These are phyloP conservation scores for Cecidostiba fungosa DNA, from an alignment of 2,888 invertebrate species.

Conservation along the genomic window DNA sequence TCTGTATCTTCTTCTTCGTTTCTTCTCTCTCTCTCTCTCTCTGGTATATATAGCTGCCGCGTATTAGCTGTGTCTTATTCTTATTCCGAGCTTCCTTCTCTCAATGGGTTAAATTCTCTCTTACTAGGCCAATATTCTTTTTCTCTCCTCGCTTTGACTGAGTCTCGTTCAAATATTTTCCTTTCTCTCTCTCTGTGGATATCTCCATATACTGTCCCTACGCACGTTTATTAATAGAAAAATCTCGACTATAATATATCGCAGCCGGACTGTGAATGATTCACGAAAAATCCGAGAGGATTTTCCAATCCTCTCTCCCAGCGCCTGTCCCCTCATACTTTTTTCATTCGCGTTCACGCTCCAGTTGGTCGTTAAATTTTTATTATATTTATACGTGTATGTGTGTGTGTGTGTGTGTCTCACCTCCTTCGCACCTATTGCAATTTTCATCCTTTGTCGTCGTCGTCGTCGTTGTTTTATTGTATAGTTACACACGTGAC, in stretches of 20 bases:
- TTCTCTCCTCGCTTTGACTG: background rate
- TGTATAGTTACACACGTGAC: background rate
- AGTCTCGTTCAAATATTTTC: slow-evolving; percentile 3
- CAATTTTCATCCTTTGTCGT: background rate
- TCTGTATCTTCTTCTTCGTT: background rate
- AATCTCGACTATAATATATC: background rate
- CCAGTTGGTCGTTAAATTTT: background rate
- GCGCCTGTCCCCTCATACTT: background rate
- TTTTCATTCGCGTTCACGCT: slow-evolving; percentile 11
- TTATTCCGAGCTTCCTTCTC: background rate
- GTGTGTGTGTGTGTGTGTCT: background rate
- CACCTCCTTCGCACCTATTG: background rate
- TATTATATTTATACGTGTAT: too few species aligned
- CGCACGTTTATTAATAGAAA: background rate
- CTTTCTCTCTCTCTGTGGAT: background rate
- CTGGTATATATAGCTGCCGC: background rate
- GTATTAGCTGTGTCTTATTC: slow-evolving; percentile 2
- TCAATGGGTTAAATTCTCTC: background rate
- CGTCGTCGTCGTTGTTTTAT: background rate
- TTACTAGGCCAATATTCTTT: background rate
- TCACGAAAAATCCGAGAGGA: background rate
- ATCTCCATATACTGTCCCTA: background rate
- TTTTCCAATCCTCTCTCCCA: background rate
- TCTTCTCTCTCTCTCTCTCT: too few species aligned
- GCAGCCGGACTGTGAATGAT: background rate